phyloP scores from a whole-genome alignment of 2,113 vertebrate genomes.

The Xiphophorus maculatus region DNA sequence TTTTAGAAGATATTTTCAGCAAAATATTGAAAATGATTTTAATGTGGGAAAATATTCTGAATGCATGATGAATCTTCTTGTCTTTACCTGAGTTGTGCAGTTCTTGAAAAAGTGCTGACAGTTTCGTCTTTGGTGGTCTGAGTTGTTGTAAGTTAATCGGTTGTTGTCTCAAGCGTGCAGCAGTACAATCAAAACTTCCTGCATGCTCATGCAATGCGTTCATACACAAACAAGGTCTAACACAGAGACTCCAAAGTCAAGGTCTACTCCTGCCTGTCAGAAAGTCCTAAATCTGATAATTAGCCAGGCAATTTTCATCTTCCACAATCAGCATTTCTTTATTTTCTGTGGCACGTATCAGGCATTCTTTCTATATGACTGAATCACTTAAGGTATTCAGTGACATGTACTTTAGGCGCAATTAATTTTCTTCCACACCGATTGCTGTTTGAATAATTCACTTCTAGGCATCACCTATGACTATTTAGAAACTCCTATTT shows the following conservation, averaged over 20 bases:
- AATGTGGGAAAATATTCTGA: not conserved
- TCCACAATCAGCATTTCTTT: conserved; percentile 16
- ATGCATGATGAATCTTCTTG: not conserved
- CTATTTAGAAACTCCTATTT: no score
- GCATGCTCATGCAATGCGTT: conserved; percentile 21
- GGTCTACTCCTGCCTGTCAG: conserved; percentile 1
- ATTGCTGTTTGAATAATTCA: no score
- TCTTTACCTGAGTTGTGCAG: not conserved
- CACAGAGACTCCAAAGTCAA: not conserved
- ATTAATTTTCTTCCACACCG: no score
- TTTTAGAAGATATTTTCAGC: not conserved
- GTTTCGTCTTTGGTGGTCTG: conserved; percentile 16
- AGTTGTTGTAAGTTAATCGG: conserved; percentile 6
- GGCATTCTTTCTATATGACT: not conserved
- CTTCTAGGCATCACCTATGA: no score
- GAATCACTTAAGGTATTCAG: no score
- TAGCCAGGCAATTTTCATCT: conserved; percentile 28
- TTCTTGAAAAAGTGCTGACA: not conserved
- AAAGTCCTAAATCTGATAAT: conserved; percentile 24
- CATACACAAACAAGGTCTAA: conserved; percentile 23
- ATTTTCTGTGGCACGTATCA: conserved; percentile 35
- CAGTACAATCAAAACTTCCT: conserved; percentile 36
- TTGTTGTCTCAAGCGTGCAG: conserved; percentile 13
- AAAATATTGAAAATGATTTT: not conserved
- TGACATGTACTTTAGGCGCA: no score